phyloP scores from a whole-genome alignment of 2,888 invertebrate species.

The Chironomus tentans region DNA sequence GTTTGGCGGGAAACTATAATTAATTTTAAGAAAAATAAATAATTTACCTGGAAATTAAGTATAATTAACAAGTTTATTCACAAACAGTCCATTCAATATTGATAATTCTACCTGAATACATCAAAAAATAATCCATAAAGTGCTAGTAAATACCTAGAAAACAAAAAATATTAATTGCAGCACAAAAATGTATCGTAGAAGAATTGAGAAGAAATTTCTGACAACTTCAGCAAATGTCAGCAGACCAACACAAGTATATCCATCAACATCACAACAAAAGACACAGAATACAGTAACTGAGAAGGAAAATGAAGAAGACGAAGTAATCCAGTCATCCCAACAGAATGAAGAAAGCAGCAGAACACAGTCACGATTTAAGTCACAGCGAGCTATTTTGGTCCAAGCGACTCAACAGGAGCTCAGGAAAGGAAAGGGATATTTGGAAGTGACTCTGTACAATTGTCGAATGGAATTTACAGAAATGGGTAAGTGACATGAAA shows the following conservation, averaged over 20 bases:
- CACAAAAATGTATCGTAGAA: background rate
- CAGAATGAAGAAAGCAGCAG: too few relatives aligned
- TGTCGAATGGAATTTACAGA: constrained; percentile 3
- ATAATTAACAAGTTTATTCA: too few relatives aligned
- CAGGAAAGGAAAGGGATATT: background rate
- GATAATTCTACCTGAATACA: too few relatives aligned
- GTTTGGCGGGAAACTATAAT: too few relatives aligned
- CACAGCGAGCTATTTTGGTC: background rate
- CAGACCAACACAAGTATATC: background rate
- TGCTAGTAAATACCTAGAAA: background rate
- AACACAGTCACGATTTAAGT: constrained; percentile 17
- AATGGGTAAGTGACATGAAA: constrained; percentile 1
- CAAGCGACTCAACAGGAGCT: background rate
- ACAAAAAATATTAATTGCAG: background rate
- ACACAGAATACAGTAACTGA: background rate
- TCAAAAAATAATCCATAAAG: too few relatives aligned
- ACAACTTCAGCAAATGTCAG: background rate
- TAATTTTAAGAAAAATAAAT: too few relatives aligned
- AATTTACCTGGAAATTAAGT: too few relatives aligned
- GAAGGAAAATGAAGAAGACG: too few relatives aligned
- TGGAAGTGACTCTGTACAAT: background rate
- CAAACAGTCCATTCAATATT: too few relatives aligned
- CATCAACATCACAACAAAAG: background rate
- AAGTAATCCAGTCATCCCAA: too few relatives aligned
- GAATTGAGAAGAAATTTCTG: background rate